Percentiles rank a stretch among this genome's conserved stretches.
phyloP scores from a whole-genome alignment of 2,113 vertebrate genomes.

The Xiphophorus maculatus region DNA sequence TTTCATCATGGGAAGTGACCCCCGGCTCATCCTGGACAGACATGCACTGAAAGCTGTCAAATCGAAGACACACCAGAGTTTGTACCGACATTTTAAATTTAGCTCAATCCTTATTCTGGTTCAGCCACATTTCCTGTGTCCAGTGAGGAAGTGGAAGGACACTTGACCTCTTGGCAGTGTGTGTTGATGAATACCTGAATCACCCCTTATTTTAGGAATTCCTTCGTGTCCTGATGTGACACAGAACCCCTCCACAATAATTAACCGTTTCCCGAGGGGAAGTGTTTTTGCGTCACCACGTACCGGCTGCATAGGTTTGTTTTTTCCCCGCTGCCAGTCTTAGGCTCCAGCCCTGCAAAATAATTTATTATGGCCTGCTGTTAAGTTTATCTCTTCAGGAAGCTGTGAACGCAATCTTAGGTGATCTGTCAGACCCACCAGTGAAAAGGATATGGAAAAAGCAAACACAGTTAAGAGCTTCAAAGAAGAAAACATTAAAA shows the following conservation, averaged over 20 bases:
- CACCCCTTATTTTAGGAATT: slow-evolving; percentile 51
- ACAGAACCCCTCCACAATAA: slow-evolving; percentile 68
- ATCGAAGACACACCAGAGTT: slow-evolving; percentile 7
- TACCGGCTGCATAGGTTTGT: slow-evolving; percentile 44
- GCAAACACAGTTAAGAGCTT: not conserved
- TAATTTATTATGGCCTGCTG: slow-evolving; percentile 30
- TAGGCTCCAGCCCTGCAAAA: not conserved
- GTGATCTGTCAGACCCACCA: not conserved
- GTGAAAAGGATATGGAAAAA: not conserved
- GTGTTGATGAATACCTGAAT: slow-evolving; percentile 31
- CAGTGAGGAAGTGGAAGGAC: slow-evolving; percentile 54
- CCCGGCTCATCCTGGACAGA: slow-evolving; percentile 12
- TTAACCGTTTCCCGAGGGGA: slow-evolving; percentile 75
- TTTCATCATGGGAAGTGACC: slow-evolving; percentile 45
- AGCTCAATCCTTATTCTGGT: slow-evolving; percentile 41
- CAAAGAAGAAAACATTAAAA: no score
- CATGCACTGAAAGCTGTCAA: slow-evolving; percentile 21
- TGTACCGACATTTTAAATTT: slow-evolving; percentile 55
- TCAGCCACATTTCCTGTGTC: slow-evolving; percentile 54
- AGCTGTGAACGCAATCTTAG: not conserved
- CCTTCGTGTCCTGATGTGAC: slow-evolving; percentile 37
- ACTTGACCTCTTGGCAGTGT: slow-evolving; percentile 28
- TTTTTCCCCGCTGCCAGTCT: slow-evolving; percentile 46
- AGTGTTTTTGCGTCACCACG: slow-evolving; percentile 73
- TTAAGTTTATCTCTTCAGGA: slow-evolving; percentile 34